Conservation (phyloP, 2,113 vertebrate genomes). For the Centropristis striata region DNA sequence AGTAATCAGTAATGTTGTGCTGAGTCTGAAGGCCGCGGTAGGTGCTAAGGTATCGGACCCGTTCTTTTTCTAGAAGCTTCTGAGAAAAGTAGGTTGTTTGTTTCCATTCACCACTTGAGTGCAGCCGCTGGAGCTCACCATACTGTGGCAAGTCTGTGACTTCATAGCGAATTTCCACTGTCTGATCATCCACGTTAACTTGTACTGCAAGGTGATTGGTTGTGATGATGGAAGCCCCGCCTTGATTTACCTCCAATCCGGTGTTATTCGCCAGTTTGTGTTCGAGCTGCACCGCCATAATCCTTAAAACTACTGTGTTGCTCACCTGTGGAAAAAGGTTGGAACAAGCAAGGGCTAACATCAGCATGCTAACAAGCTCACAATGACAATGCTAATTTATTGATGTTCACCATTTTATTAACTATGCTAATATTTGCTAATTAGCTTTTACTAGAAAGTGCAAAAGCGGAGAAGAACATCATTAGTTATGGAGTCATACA, state of each 20-base stretch:
- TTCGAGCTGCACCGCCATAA: constrained; percentile 86
- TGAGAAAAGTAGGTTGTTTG: constrained; percentile 85
- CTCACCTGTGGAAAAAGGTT: constrained; percentile 77
- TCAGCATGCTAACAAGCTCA: too few relatives aligned
- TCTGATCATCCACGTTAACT: constrained; percentile 80
- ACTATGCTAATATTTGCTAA: too few relatives aligned
- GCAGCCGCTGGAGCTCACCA: constrained; percentile 87
- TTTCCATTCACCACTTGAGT: constrained; percentile 87
- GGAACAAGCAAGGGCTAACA: not conserved
- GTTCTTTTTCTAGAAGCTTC: constrained; percentile 81
- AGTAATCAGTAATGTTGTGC: constrained; percentile 84
- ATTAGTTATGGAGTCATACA: too few relatives aligned
- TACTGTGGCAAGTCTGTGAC: constrained; percentile 84
- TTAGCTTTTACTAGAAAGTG: too few relatives aligned
- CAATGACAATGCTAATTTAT: too few relatives aligned
- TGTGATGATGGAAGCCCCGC: constrained; percentile 82
- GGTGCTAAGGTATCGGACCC: constrained; percentile 87
- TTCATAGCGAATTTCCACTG: constrained; percentile 83
- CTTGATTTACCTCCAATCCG: constrained; percentile 85
- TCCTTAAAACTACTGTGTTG: constrained; percentile 88
- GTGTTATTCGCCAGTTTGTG: constrained; percentile 87
- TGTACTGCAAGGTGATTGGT: constrained; percentile 86
- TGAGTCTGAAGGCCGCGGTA: constrained; percentile 81
- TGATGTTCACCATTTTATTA: too few relatives aligned
- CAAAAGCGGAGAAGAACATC: too few relatives aligned